Evolutionary conservation across 1,140 invertebrate species (phyloP), one percentile per base, ranked within the genome.

Genomic region (Drosophila teissieri): DNA sequence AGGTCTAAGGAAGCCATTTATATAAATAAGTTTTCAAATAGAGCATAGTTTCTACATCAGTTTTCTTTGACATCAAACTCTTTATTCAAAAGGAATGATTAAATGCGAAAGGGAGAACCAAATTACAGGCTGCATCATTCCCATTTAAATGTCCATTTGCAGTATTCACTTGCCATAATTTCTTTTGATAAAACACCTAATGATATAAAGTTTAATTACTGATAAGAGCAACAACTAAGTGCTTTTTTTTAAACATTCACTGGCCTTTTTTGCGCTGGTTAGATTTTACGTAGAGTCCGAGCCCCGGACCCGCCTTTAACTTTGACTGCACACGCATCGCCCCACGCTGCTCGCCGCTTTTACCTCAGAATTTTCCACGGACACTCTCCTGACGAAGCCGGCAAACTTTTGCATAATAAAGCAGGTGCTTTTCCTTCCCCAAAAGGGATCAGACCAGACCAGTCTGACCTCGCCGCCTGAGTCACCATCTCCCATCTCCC

Each of bases 341-440:
- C 46, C 62, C 55, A 54, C 12, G 6, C 6, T 15, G 1, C 52
- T 11, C 15, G 14, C n/a, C 14, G 14, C 11, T 4, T 10, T 5
- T n/a, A 1, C 4, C 19, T 3, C 58, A 58, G 63, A 82, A 69
- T 64, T 74, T 78, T 75, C 51, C 56, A 65, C 56, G 60, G 61
- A 36, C 60, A 56, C 63, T 61, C 80, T 74, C 49, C 79, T 78
- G 79, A 72, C 54, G 74, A 74, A 78, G 52, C 55, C 46, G 73
- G 73, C 54, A 64, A 76, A 84, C 80, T 82, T 73, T 84, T 79
- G 80, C 80, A 84, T 84, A 84, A 67, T 79, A 79, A 83, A 84
- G 69, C 80, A 79, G 79, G 77, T 75, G 80, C 69, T 61, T 65
- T 58, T 45, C 44, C 56, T 34, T 51, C 57, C 67, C 44, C 63